Base-by-base conservation (phyloP, 2,113 vertebrate genomes). In the Anser brachyrhynchus region DNA sequence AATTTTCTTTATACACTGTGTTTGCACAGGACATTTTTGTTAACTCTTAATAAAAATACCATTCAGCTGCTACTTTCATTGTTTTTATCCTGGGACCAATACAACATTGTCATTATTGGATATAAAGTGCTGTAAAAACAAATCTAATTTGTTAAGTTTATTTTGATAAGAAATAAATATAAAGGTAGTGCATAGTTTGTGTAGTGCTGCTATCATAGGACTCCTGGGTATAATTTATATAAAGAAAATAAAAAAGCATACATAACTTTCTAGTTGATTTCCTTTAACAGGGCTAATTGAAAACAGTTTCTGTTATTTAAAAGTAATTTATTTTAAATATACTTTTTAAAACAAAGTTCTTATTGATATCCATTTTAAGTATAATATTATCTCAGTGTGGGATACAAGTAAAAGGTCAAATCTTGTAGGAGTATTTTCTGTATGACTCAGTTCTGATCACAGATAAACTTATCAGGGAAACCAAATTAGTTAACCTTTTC, bases 361-460 rank as follows among this genome's bases (percentile, higher is more conserved):
- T 97, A 97, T 97, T 96, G 97, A 97, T 98, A 97, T 96, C 94
- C 86, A 96, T 97, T 98, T 98, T 91, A 97, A 97, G 91, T 96
- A 91, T 97, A 95, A 95, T 94, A 96, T 97, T 97, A 97, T 98
- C 97, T 98, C 93, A 97, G 96, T 97, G 97, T 98, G 97, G 97
- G 97, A 97, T 97, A 97, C 96, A 97, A 97, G 96, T 98, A 97
- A 98, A 98, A 98, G 98, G 97, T 98, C 98, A 98, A 93, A 97
- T 97, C 96, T 97, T 98, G 91, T 96, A 97, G 96, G 97, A 97
- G 97, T 97, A 97, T 96, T 98, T 98, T 98, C 97, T 95, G 93
- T 98, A 97, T 98, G 98, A 98, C 97, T 98, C 98, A 98, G 84
- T 97, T 97, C 93, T 98, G 98, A 97, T 98, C 93, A 94, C 26